These are phyloP conservation scores for Tanypteryx hageni DNA, from an alignment of 2,888 invertebrate genomes.

Conservation along the genomic window DNA sequence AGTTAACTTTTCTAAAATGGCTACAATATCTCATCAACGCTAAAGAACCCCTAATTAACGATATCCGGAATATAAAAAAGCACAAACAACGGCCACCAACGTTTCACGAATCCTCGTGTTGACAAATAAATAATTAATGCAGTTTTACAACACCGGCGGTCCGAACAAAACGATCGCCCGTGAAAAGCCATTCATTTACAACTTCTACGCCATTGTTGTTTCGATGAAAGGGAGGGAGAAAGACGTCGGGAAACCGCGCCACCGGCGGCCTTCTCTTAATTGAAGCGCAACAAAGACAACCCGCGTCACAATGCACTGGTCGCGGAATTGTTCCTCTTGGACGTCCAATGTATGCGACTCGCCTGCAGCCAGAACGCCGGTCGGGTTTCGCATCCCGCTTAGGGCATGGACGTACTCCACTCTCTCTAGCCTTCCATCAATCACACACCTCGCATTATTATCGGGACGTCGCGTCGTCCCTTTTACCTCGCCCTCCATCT, in stretches of 20 bases:
- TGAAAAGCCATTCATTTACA: too few species aligned
- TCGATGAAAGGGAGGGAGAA: too few species aligned
- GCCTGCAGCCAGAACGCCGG: neutral
- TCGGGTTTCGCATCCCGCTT: slow-evolving; percentile 11
- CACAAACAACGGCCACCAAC: neutral
- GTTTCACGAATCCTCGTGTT: neutral
- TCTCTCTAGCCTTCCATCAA: neutral
- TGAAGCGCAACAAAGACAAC: too few species aligned
- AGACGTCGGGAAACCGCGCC: neutral
- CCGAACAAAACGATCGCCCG: too few species aligned
- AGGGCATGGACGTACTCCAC: neutral
- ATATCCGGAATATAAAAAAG: neutral
- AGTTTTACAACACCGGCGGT: too few species aligned
- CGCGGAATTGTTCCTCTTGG: neutral
- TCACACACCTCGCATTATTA: neutral
- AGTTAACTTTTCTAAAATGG: neutral
- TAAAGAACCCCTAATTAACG: neutral
- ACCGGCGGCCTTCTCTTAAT: neutral
- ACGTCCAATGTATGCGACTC: neutral
- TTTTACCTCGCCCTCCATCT: neutral
- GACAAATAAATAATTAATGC: too few species aligned
- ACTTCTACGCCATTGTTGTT: too few species aligned
- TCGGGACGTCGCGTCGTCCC: neutral
- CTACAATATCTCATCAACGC: neutral
- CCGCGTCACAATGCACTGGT: too few species aligned